Evolutionary conservation across 2,797 vertebrate species (phyloP).

Genomic region (Cyprinella venusta): DNA sequence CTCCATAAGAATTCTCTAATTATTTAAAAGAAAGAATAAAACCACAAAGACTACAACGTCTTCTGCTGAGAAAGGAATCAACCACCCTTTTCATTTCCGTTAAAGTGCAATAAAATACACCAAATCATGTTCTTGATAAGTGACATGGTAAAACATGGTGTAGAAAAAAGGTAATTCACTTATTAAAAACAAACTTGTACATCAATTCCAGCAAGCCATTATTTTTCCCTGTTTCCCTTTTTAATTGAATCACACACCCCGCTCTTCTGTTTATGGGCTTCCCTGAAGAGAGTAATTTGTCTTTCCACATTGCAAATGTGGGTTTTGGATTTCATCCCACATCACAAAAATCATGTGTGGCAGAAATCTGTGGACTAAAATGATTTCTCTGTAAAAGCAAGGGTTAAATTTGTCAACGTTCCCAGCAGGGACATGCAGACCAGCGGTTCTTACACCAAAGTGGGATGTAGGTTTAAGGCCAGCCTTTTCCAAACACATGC

Average conservation of each 20-base stretch:
- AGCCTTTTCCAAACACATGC: constrained; percentile 83
- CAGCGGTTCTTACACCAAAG: constrained; percentile 74
- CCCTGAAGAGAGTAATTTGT: neutral
- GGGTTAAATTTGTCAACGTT: constrained; percentile 71
- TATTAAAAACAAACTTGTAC: too few species aligned
- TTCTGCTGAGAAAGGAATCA: neutral
- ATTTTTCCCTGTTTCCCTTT: neutral
- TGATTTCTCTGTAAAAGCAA: constrained; percentile 80
- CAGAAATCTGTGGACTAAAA: constrained; percentile 83
- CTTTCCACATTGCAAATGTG: constrained; percentile 64
- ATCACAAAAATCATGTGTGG: constrained; percentile 77
- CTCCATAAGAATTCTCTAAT: too few species aligned
- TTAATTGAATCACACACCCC: neutral
- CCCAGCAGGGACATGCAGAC: constrained; percentile 69
- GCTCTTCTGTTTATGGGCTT: neutral
- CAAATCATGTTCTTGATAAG: too few species aligned
- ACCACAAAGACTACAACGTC: neutral
- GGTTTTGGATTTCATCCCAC: constrained; percentile 79
- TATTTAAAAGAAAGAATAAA: neutral
- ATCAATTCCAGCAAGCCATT: neutral
- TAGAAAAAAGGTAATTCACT: too few species aligned
- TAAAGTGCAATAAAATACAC: neutral
- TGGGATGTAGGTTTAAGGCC: constrained; percentile 77
- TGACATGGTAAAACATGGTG: too few species aligned
- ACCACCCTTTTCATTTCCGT: neutral